Conservation (phyloP, 2,113 vertebrate genomes). For the Chionomys nivalis region DNA sequence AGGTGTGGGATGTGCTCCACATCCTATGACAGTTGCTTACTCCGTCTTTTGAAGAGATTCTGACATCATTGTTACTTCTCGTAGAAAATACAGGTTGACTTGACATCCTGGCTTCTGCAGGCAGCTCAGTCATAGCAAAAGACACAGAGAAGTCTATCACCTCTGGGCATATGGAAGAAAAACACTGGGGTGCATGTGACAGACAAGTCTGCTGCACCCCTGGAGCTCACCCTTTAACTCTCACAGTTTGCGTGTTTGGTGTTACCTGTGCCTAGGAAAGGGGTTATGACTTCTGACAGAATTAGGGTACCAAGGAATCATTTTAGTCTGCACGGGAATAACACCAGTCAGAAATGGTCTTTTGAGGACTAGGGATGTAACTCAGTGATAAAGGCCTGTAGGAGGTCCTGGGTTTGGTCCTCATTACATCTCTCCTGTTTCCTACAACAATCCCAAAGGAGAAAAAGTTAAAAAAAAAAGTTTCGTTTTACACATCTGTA, state of each 20-base stretch:
- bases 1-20: neutral
- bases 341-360: neutral
- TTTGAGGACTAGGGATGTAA: neutral
- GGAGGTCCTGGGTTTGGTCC: neutral
- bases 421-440: neutral
- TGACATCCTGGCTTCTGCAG: neutral
- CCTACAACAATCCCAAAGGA: neutral
- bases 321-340: neutral
- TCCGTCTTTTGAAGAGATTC: neutral
- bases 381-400: neutral
- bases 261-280: neutral
- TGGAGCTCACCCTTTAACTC: neutral
- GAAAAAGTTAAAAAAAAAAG: neutral
- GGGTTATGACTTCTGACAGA: neutral
- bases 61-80: conserved; percentile 3
- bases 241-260: neutral
- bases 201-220: neutral
- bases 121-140: neutral
- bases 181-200: neutral
- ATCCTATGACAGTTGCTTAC: conserved; percentile 27
- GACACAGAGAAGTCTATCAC: neutral
- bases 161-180: neutral
- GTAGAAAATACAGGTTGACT: conserved; percentile 6
- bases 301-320: neutral
- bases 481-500: neutral